Percentiles rank a stretch among this genome's conserved stretches.
These are phyloP conservation scores for Choloepus didactylus DNA, from an alignment of 2,797 vertebrate species.

Conservation along the genomic window DNA sequence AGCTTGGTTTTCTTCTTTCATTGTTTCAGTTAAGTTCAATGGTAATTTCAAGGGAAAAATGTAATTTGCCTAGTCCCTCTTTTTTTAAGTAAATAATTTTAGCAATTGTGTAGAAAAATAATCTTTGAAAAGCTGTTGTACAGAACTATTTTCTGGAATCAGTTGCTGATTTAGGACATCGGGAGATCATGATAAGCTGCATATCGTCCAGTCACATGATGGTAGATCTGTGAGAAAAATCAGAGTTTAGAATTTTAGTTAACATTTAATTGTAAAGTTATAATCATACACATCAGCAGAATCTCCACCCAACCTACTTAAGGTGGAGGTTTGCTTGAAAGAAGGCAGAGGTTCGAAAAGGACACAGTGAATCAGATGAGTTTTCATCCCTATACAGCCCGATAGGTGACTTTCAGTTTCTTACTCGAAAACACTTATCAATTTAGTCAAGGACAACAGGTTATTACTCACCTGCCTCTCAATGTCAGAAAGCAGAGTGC, in stretches of 20 bases:
- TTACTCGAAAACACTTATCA: slow-evolving; percentile 42
- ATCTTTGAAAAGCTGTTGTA: not conserved
- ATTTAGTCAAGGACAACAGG: not conserved
- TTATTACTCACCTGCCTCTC: slow-evolving; percentile 94
- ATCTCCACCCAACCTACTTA: not conserved
- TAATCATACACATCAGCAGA: not conserved
- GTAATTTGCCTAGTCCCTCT: not conserved
- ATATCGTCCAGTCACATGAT: slow-evolving; percentile 94
- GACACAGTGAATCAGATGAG: not conserved
- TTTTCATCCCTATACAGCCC: not conserved
- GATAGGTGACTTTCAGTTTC: not conserved
- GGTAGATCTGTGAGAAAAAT: slow-evolving; percentile 93
- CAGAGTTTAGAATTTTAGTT: slow-evolving; percentile 68
- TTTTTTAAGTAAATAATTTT: slow-evolving; percentile 36
- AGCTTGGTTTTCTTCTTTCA: not conserved
- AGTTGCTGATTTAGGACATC: slow-evolving; percentile 90
- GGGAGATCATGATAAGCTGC: slow-evolving; percentile 94
- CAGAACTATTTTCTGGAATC: slow-evolving; percentile 71
- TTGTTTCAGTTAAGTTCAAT: slow-evolving; percentile 73
- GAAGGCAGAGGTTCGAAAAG: not conserved
- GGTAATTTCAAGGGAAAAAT: slow-evolving; percentile 72
- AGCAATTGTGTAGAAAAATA: not conserved
- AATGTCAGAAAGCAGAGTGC: slow-evolving; percentile 94
- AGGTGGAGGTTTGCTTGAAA: not conserved
- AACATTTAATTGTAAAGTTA: not conserved